phyloP scores from a whole-genome alignment of 2,888 invertebrate genomes.

The Spilosoma lubricipeda region DNA sequence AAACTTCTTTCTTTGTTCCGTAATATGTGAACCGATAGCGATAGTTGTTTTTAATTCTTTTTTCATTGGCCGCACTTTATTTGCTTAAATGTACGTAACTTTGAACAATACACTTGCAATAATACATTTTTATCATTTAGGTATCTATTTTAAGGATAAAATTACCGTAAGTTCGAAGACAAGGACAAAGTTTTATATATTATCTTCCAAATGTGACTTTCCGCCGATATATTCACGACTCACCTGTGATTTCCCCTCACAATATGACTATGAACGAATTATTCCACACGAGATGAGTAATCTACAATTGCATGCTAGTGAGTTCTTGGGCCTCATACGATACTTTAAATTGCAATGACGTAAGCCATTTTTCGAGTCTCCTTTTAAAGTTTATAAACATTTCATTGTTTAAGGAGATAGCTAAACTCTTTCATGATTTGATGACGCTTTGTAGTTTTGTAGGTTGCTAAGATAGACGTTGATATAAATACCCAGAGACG shows the following conservation, averaged over 20 bases:
- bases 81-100: background rate
- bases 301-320: background rate
- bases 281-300: background rate
- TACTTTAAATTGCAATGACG: background rate
- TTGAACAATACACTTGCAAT: background rate
- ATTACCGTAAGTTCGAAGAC: background rate
- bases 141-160: background rate
- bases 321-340: background rate
- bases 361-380: background rate
- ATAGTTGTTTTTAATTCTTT: background rate
- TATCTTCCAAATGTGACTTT: background rate
- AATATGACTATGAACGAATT: background rate
- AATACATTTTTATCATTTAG: background rate
- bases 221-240: background rate
- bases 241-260: background rate
- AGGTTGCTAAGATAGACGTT: no score
- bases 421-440: background rate
- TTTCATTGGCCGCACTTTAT: background rate
- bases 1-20: background rate
- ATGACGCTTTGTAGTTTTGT: no score
- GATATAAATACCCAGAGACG: no score
- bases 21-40: background rate
- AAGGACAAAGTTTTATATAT: background rate
- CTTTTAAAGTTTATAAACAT: background rate
- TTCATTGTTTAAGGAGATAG: background rate